Conservation (phyloP, 2,888 invertebrate species). For the Heterodera filipjevi region DNA sequence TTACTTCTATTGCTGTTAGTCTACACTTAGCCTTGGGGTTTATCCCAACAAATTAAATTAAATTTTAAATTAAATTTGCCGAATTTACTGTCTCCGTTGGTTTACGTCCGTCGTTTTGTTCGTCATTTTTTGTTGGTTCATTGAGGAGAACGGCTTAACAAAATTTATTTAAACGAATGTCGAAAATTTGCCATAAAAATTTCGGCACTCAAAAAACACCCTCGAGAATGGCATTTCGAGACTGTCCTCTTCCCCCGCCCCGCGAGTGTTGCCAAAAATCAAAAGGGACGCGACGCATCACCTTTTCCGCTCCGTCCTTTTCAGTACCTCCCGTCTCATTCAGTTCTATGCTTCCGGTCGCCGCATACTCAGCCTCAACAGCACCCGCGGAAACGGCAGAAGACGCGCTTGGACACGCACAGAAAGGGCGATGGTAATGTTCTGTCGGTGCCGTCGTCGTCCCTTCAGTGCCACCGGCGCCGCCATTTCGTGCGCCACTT, state of each 20-base stretch:
- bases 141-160: not conserved
- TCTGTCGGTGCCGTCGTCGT: not conserved
- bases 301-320: not conserved
- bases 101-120: not conserved
- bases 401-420: not conserved
- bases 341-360: not conserved
- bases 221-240: no score
- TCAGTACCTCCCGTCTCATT: not conserved
- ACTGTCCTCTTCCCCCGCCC: no score
- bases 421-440: not conserved
- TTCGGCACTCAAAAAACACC: no score
- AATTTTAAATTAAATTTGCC: not conserved
- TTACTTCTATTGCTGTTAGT: no score
- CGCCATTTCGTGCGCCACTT: not conserved
- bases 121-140: not conserved
- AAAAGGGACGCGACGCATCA: no score
- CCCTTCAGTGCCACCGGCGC: not conserved
- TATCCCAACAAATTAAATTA: not conserved
- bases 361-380: not conserved
- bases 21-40: no score
- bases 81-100: conserved; percentile 3
- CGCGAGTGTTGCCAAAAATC: no score
- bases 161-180: not conserved
- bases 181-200: no score
- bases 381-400: not conserved